These are phyloP conservation scores for Psix sp. DNA, from an alignment of 1,140 invertebrate species.

Conservation along the genomic window DNA sequence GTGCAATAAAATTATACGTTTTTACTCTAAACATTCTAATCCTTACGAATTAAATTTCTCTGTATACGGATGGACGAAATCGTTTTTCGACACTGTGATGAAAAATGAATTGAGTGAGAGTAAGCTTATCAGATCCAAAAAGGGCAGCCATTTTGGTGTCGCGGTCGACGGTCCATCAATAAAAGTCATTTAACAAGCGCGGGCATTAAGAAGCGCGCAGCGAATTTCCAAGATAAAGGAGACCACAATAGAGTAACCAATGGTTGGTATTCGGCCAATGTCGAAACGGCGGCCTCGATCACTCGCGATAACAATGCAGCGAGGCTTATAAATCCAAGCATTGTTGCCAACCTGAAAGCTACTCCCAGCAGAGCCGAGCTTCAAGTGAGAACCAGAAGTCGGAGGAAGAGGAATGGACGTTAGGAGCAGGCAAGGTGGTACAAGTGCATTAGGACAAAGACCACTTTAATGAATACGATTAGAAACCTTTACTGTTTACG, in stretches of 20 bases:
- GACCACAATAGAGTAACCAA: constrained; percentile 68
- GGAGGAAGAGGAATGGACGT: constrained; percentile 58
- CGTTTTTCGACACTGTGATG: constrained; percentile 6
- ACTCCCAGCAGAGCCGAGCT: constrained; percentile 49
- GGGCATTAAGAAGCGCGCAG: constrained; percentile 53
- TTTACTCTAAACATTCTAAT: too few species aligned
- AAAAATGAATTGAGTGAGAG: constrained; percentile 7
- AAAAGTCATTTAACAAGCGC: constrained; percentile 67
- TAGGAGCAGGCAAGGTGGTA: constrained; percentile 59
- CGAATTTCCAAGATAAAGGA: constrained; percentile 72
- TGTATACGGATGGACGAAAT: too few species aligned
- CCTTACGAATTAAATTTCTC: too few species aligned
- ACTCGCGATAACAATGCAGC: constrained; percentile 70
- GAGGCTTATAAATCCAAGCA: constrained; percentile 71
- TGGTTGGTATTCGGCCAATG: constrained; percentile 73
- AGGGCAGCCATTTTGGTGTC: too few species aligned
- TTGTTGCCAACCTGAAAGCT: constrained; percentile 73
- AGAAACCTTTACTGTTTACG: constrained; percentile 71
- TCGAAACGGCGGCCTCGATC: constrained; percentile 67
- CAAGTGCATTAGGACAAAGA: constrained; percentile 71
- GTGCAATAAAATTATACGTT: too few species aligned
- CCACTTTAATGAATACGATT: constrained; percentile 76
- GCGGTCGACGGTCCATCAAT: constrained; percentile 67
- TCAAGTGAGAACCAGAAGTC: constrained; percentile 31
- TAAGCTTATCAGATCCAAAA: too few species aligned